Evolutionary conservation across 1,140 invertebrate genomes (phyloP), one percentile per base, ranked within the genome.

Genomic region (Nomia melanderi): DNA sequence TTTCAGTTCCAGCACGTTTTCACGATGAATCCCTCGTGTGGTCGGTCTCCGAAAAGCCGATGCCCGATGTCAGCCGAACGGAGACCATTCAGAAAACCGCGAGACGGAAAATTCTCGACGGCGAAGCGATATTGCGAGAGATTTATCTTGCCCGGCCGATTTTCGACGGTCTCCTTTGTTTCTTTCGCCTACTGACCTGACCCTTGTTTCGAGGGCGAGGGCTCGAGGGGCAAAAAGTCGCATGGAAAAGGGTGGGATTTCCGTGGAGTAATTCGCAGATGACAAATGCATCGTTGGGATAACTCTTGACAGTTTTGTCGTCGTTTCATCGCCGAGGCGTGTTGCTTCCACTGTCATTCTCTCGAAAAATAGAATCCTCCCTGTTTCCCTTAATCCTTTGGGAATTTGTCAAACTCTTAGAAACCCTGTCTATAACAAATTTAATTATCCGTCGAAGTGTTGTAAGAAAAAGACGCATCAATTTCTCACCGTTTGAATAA

Each of bases 81-180:
- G 33, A 56, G 33, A 27, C 65, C 33, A 17, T 6, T 8, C 7
- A 47, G 50, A 31, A 36, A 14, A 56, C 5, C 31, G 66, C 31
- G 17, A 44, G 23, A 23, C 47, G 33, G n/a, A 23, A 36, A 53
- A 23, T 31, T 17, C 23, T 9, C 33, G n/a, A 39, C 53, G 27
- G 33, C 17, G 54, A 23, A 25, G 25, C 36, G 50, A 25, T n/a
- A 20, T 20, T n/a, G 11, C 31, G 29, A 36, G 47, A 71, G 69
- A 69, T 69, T 69, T 56, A 57, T 69, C 33, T n/a, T n/a, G n/a
- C n/a, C n/a, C 36, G 36, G 11, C 36, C 36, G 36, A 44, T 44
- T 44, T 44, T 44, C 14, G 14, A 44, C 14, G 3, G 41, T 12
- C 14, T 44, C 14, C 11, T 20, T 17, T 4, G 41, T 44, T 44